Conservation (phyloP, 2,113 vertebrate species). For the Hystrix cristata region DNA sequence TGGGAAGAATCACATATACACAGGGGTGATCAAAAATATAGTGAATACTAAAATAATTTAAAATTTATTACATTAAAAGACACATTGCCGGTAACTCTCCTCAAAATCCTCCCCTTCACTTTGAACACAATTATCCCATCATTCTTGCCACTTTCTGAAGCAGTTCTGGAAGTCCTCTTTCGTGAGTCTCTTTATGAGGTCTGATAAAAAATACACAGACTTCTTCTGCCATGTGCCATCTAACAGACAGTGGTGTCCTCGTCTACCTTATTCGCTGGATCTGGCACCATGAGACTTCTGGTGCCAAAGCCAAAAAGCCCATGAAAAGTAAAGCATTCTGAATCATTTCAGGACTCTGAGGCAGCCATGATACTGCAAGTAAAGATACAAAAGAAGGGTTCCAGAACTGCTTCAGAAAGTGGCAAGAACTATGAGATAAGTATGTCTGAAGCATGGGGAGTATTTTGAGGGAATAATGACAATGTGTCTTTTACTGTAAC, state of each 20-base stretch:
- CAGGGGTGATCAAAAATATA: not conserved
- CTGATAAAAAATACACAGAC: not conserved
- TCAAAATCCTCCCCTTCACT: not conserved
- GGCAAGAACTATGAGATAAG: not conserved
- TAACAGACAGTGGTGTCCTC: not conserved
- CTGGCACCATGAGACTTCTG: not conserved
- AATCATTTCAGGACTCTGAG: not conserved
- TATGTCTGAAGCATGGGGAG: not conserved
- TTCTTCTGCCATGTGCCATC: not conserved
- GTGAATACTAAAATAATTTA: not conserved
- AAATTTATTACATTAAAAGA: not conserved
- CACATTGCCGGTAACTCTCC: not conserved
- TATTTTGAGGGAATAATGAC: not conserved
- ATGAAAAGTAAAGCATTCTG: not conserved
- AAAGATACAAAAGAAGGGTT: not conserved
- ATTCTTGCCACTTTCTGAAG: not conserved
- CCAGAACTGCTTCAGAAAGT: not conserved
- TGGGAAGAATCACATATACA: not conserved
- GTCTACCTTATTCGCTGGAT: not conserved
- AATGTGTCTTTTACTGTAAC: not conserved
- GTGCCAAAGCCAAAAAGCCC: not conserved
- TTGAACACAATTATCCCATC: not conserved
- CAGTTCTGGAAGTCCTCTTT: not conserved
- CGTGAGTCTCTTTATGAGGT: not conserved
- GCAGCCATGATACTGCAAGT: not conserved